Base-by-base conservation (phyloP, 2,888 invertebrate species). In the Capitulum mitella region DNA sequence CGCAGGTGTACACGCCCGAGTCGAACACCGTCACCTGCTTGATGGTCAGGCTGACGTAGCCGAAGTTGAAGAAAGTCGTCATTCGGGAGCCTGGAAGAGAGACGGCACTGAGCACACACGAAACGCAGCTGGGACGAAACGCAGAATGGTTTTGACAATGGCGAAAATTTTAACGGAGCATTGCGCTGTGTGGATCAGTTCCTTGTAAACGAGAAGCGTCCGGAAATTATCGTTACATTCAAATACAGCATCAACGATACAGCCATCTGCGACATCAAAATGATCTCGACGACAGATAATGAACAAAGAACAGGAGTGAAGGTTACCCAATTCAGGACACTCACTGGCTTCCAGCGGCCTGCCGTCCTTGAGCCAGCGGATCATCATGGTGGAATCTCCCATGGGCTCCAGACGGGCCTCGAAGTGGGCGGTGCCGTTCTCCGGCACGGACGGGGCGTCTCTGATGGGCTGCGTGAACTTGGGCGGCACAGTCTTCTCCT, bases 371-470 rank as follows among this genome's bases (percentile, higher is more conserved):
- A 93, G 89, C 96, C 97, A 97, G 87, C 95, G 94, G 70, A 97
- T 95, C 85, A 89, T 91, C 84, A 97, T 89, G 78, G 93, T 92
- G 10, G 95, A 90, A 86, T 97, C 97, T 77, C 95, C 95, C 81
- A 95, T 89, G 79, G 97, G 97, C 86, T 97, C 96, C 78, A 97
- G 90, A 82, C 96, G 92, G 83, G 96, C 95, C 88, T 97, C 97
- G 84, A 97, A 96, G 85, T 97, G 97, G 83, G 96, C 95, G 84
- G 94, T 95, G 82, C 95, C 95, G 82, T 95, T 94, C 88, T 97
- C 97, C 80, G 91, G 90, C 32, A 95, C 89, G 48, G 93, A 92
- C 83, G 92, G 91, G n/a, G 93, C 93, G 83, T 95, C 94, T 58
- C 92, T 92, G 77, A 82, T 79, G 1, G 96, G 95, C 84, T 94